These are phyloP conservation scores for Rhynchotus rufescens DNA, from an alignment of 2,797 vertebrate genomes.

Conservation along the genomic window DNA sequence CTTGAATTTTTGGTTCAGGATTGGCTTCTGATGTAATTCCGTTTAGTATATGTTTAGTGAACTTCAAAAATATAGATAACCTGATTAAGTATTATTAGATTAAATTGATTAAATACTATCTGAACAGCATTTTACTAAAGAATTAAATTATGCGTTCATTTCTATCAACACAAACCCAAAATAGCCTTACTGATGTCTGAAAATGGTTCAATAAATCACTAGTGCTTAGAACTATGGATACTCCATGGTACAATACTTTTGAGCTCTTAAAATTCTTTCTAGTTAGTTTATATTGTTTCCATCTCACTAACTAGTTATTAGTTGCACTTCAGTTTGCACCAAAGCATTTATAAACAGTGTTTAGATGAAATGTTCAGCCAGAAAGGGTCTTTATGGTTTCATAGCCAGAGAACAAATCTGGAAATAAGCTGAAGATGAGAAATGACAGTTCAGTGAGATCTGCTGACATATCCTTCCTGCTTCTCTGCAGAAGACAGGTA, in stretches of 20 bases:
- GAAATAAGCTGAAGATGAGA: neutral
- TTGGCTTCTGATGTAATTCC: neutral
- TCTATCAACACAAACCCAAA: neutral
- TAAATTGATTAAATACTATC: neutral
- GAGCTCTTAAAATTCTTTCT: neutral
- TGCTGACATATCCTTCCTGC: neutral
- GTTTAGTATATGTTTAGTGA: neutral
- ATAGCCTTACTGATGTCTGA: neutral
- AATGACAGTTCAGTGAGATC: neutral
- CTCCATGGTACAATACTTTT: neutral
- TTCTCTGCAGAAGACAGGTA: neutral
- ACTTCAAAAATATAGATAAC: neutral
- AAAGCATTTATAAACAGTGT: neutral
- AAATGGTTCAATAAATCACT: neutral
- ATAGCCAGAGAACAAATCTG: neutral
- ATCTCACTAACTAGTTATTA: neutral
- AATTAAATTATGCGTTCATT: neutral
- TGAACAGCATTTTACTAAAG: conserved; percentile 2
- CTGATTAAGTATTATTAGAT: neutral
- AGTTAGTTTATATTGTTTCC: neutral
- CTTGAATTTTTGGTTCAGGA: neutral
- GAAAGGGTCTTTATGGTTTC: neutral
- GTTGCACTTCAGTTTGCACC: neutral
- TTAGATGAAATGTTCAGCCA: neutral
- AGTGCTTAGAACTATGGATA: neutral